Percentiles rank a stretch among this genome's conserved stretches.
Conservation (phyloP, 2,113 vertebrate species). For the Xenus cinereus region DNA sequence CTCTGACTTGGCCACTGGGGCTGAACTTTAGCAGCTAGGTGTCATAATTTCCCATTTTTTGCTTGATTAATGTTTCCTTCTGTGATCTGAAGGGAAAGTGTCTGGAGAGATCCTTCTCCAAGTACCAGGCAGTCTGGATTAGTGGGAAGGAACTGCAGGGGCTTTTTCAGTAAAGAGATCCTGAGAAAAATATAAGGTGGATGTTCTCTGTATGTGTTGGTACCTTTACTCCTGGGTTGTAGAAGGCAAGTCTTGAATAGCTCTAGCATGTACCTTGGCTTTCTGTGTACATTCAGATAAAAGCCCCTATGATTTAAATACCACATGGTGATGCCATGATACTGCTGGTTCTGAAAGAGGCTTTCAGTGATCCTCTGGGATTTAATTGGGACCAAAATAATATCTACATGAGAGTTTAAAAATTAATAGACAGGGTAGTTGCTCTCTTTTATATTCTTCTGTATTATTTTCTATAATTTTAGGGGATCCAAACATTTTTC, state of each 20-base stretch:
- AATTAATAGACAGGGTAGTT: background rate
- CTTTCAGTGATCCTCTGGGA: background rate
- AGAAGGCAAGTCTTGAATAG: slow-evolving; percentile 18
- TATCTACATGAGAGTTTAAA: background rate
- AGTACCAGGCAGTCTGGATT: slow-evolving; percentile 5
- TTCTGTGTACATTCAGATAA: background rate
- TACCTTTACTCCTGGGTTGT: background rate
- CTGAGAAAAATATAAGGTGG: background rate
- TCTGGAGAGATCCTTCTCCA: slow-evolving; percentile 63
- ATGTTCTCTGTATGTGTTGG: background rate
- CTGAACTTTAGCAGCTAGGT: slow-evolving; percentile 70
- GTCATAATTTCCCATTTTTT: slow-evolving; percentile 82
- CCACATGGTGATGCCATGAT: background rate
- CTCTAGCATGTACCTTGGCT: background rate
- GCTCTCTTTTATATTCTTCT: background rate
- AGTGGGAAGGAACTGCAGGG: slow-evolving; percentile 38
- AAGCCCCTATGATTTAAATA: background rate
- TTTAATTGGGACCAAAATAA: background rate
- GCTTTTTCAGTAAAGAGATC: background rate
- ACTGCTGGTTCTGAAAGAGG: background rate
- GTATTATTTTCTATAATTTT: background rate
- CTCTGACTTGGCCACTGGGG: slow-evolving; percentile 60
- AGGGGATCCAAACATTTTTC: background rate
- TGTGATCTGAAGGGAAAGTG: slow-evolving; percentile 71
- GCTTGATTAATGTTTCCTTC: slow-evolving; percentile 80